These are phyloP conservation scores for Mus minutoides DNA, from an alignment of 2,797 vertebrate genomes.

Conservation along the genomic window DNA sequence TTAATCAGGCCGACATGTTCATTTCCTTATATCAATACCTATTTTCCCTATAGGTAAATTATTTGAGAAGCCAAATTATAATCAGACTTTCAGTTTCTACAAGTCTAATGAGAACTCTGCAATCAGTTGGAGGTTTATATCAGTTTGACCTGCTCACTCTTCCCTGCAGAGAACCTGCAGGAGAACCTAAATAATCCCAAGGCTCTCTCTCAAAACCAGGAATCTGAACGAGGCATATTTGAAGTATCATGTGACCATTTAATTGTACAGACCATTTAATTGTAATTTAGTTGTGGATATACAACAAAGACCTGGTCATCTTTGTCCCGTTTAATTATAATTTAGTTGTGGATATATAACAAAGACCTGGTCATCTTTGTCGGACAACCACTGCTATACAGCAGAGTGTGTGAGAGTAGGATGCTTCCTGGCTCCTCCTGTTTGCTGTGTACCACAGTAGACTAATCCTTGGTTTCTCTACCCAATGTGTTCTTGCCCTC, in stretches of 20 bases:
- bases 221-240: conserved; percentile 7
- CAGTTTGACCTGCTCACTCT: conserved; percentile 11
- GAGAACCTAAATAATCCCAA: conserved; percentile 25
- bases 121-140: conserved; percentile 44
- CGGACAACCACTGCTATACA: not conserved
- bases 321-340: too few species aligned
- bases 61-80: conserved; percentile 30
- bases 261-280: not conserved
- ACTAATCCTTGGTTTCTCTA: not conserved
- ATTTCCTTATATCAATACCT: not conserved
- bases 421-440: not conserved
- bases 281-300: not conserved
- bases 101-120: conserved; percentile 46
- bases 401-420: not conserved
- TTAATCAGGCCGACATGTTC: conserved; percentile 23
- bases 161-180: conserved; percentile 26
- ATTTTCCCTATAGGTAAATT: conserved; percentile 4
- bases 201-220: not conserved
- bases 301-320: not conserved
- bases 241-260: not conserved
- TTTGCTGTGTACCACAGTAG: not conserved
- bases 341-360: not conserved
- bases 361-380: not conserved
- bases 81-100: conserved; percentile 42
- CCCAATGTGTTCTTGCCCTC: not conserved